A percentile compares a stretch with the other conserved stretches of the same genome.
Evolutionary conservation across 1,140 invertebrate species (phyloP).

Genomic region (Stegodyphus mimosarum): DNA sequence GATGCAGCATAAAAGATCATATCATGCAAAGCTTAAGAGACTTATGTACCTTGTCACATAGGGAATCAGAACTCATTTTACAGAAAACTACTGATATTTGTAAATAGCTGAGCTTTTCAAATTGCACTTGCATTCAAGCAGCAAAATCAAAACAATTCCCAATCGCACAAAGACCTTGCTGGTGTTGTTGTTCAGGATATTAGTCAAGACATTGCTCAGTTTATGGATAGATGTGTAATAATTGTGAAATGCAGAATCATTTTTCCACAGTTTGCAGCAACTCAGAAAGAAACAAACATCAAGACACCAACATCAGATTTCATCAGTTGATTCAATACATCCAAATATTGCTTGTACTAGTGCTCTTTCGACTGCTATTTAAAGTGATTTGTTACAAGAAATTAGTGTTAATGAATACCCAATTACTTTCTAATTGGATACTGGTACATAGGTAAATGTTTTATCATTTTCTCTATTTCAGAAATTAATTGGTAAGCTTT

Average conservation of each 20-base stretch:
- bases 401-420: not conserved
- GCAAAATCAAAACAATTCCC: not conserved
- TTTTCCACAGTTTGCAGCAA: not conserved
- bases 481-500: not conserved
- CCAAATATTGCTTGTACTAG: not conserved
- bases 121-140: not conserved
- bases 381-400: not conserved
- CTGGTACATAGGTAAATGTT: conserved; percentile 20
- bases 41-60: no score
- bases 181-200: not conserved
- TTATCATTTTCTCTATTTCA: not conserved
- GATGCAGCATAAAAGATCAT: no score
- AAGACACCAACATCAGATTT: not conserved
- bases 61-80: no score
- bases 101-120: not conserved
- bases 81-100: no score
- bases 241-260: not conserved
- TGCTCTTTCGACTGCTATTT: not conserved
- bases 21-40: no score
- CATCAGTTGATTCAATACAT: not conserved
- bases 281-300: not conserved
- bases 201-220: not conserved
- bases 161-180: not conserved
- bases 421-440: conserved; percentile 12
- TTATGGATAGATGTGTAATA: not conserved